Percentiles rank a stretch among this genome's conserved stretches.
phyloP scores from a whole-genome alignment of 2,888 invertebrate genomes.

The Dusona sp. region DNA sequence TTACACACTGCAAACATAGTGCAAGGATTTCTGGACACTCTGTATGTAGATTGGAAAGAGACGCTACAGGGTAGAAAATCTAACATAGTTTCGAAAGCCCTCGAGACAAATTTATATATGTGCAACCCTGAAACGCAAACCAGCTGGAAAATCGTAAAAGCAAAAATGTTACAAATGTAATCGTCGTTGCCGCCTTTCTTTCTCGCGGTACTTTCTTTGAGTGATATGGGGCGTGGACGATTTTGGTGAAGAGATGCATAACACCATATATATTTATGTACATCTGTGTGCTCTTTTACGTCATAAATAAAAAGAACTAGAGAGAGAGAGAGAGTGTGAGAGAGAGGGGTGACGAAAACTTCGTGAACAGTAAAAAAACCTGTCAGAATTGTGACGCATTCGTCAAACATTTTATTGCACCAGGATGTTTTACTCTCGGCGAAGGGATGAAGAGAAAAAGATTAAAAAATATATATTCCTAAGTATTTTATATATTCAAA shows the following conservation, averaged over 20 bases:
- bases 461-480: constrained; percentile 24
- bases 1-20: too few relatives aligned
- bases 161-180: constrained; percentile 77
- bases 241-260: constrained; percentile 25
- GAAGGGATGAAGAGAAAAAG: constrained; percentile 52
- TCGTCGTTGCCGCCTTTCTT: constrained; percentile 40
- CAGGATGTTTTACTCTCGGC: constrained; percentile 54
- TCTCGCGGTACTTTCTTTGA: constrained; percentile 38
- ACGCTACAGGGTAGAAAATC: constrained; percentile 32
- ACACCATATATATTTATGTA: too few relatives aligned
- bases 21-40: too few relatives aligned
- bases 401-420: constrained; percentile 74
- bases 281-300: too few relatives aligned
- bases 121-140: constrained; percentile 76
- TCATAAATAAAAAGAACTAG: not conserved
- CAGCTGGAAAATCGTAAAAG: constrained; percentile 80
- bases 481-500: not conserved
- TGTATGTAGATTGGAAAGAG: not conserved
- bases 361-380: constrained; percentile 15
- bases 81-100: constrained; percentile 20
- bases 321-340: constrained; percentile 15
- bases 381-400: constrained; percentile 65
- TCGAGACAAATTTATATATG: constrained; percentile 45
- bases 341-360: constrained; percentile 39
- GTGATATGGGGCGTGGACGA: constrained; percentile 48